Evolutionary conservation across 2,113 vertebrate species (phyloP).

Genomic region (Coregonus clupeaformis): DNA sequence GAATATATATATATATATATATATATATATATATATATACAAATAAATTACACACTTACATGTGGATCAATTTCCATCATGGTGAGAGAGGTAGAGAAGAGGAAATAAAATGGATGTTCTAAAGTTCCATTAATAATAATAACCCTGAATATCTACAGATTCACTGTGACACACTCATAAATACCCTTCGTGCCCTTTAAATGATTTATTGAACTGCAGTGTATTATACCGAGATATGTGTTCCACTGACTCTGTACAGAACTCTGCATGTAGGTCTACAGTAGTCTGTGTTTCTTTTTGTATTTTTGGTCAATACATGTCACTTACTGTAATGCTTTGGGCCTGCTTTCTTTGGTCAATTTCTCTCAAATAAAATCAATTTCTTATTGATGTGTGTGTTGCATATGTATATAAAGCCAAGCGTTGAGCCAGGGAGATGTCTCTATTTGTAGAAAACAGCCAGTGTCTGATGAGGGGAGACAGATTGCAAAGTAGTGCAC

Average conservation of each 20-base stretch:
- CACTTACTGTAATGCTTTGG: neutral
- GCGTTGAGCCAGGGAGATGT: neutral
- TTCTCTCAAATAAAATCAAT: neutral
- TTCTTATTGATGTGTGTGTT: neutral
- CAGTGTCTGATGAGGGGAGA: constrained; percentile 43
- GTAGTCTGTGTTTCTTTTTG: neutral
- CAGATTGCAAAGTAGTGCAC: constrained; percentile 39
- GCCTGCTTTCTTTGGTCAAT: neutral
- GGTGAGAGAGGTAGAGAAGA: constrained; percentile 39
- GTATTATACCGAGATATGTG: neutral
- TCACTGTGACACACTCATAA: constrained; percentile 63
- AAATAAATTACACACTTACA: constrained; percentile 48
- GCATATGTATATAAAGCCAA: neutral
- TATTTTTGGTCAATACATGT: neutral
- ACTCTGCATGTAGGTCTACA: neutral
- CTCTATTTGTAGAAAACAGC: constrained; percentile 20
- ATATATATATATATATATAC: no score
- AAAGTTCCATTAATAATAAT: constrained; percentile 71
- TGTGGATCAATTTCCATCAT: constrained; percentile 69
- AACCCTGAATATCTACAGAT: constrained; percentile 64
- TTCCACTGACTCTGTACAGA: no score
- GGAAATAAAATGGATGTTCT: constrained; percentile 66
- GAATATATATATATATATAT: neutral
- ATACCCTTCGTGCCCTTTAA: constrained; percentile 51
- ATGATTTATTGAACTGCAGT: constrained; percentile 58